Base-by-base conservation (phyloP, 2,888 invertebrate species). In the Itoplectis maculator region DNA sequence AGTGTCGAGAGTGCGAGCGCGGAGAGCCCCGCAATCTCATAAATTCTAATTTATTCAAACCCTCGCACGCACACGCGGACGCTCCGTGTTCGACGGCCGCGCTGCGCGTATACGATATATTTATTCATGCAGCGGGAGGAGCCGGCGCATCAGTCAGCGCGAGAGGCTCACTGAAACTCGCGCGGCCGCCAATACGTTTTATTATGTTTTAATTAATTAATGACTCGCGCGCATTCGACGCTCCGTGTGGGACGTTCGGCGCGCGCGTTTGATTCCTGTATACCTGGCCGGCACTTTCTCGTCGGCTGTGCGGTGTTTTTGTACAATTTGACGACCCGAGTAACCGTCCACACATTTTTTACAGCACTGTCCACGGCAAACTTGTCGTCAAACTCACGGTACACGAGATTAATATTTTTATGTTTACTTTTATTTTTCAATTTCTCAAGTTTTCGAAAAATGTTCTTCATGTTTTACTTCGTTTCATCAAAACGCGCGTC, bases 11-110 rank as follows among this genome's bases (percentile, higher is more conserved):
- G 54, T 15, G 51, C 56, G n/a, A n/a, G 29, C 51, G 49, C 63
- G 13, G 15, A 35, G 54, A 74, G 66, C 45, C 23, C 70, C 61
- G n/a, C n/a, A 79, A 73, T 68, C 72, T 79, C 75, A 76, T 73
- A 68, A 79, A 82, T 82, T 82, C 54, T 77, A 79, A 82, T 82
- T 76, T 79, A 79, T 82, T 76, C 82, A 69, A 76, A 72, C 59
- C 49, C 11, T 47, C 59, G 68, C 66, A 75, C 66, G 42, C 59
- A 15, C 47, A 35, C 35, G 42, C 66, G 56, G 35, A 29, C 9
- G 18, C 45, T 15, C 54, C 23, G 18, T 66, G n/a, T n/a, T n/a
- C n/a, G n/a, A n/a, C n/a, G n/a, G n/a, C n/a, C n/a, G n/a, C n/a
- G n/a, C n/a, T n/a, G n/a, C n/a, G n/a, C n/a, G n/a, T n/a, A n/a